These are phyloP conservation scores for Paramuricea clavata DNA, from an alignment of 92 coral and sea anemone genomes.

Conservation along the genomic window DNA sequence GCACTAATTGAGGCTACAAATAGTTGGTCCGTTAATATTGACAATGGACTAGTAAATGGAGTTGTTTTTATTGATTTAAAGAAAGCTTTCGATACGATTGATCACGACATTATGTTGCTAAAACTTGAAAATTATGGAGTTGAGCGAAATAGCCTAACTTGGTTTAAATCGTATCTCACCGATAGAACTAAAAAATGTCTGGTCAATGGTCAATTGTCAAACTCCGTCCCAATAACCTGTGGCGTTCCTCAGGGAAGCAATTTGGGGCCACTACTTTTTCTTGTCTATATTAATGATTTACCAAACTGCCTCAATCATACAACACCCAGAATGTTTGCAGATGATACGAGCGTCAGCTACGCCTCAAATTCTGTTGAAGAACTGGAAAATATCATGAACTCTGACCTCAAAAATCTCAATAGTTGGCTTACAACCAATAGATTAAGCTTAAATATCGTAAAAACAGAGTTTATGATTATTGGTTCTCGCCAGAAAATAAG, in stretches of 20 bases:
- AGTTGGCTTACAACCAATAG: not conserved
- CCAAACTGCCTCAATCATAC: slow-evolving; percentile 17
- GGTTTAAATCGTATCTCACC: not conserved
- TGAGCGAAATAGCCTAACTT: too few species aligned
- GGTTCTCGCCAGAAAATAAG: not conserved
- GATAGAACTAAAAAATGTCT: not conserved
- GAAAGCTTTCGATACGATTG: too few species aligned
- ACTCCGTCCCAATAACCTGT: not conserved
- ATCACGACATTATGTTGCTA: too few species aligned
- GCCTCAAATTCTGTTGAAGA: not conserved
- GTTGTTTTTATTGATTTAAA: too few species aligned
- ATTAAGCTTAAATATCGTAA: not conserved
- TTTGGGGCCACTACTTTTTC: not conserved
- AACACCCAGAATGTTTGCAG: slow-evolving; percentile 23
- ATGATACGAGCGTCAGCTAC: slow-evolving; percentile 26
- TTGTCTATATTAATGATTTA: not conserved
- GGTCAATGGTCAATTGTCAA: not conserved
- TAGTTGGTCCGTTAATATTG: too few species aligned
- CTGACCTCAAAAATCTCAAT: not conserved
- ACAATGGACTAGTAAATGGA: too few species aligned
- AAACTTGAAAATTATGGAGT: too few species aligned
- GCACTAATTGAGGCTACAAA: too few species aligned
- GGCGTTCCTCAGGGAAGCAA: not conserved
- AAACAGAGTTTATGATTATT: not conserved
- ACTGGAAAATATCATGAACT: not conserved